Evolutionary conservation across 2,113 vertebrate species (phyloP).

Genomic region (Osmerus mordax): DNA sequence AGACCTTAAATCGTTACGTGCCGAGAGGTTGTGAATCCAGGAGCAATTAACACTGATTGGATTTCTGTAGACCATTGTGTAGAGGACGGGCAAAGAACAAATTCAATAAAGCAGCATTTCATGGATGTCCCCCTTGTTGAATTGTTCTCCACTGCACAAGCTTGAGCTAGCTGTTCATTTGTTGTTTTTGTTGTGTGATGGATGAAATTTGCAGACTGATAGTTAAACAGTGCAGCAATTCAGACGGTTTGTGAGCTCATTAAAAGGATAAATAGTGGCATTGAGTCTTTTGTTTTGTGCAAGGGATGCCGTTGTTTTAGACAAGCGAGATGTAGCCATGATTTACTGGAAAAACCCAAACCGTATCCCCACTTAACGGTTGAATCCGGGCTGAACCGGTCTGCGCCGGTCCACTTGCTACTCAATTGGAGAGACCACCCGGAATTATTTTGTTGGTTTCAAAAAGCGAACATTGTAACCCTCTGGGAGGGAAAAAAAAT

Average conservation of each 20-base stretch:
- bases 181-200: conserved; percentile 45
- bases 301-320: conserved; percentile 30
- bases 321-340: conserved; percentile 28
- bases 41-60: conserved; percentile 57
- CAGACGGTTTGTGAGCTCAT: conserved; percentile 59
- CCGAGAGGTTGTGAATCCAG: conserved; percentile 43
- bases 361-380: conserved; percentile 44
- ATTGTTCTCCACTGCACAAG: conserved; percentile 30
- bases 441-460: conserved; percentile 36
- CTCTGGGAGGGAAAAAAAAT: conserved; percentile 32
- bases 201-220: conserved; percentile 53
- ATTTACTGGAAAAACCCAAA: conserved; percentile 29
- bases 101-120: conserved; percentile 45
- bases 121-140: conserved; percentile 34
- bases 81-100: conserved; percentile 45
- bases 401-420: conserved; percentile 40
- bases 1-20: conserved; percentile 43
- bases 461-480: conserved; percentile 59
- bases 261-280: conserved; percentile 51
- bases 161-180: neutral
- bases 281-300: conserved; percentile 50
- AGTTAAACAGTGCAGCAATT: conserved; percentile 42
- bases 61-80: conserved; percentile 39
- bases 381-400: conserved; percentile 47
- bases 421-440: conserved; percentile 59